Percentiles rank a stretch among this genome's conserved stretches.
Conservation (phyloP, 2,888 invertebrate species). For the Coenonympha arcania region DNA sequence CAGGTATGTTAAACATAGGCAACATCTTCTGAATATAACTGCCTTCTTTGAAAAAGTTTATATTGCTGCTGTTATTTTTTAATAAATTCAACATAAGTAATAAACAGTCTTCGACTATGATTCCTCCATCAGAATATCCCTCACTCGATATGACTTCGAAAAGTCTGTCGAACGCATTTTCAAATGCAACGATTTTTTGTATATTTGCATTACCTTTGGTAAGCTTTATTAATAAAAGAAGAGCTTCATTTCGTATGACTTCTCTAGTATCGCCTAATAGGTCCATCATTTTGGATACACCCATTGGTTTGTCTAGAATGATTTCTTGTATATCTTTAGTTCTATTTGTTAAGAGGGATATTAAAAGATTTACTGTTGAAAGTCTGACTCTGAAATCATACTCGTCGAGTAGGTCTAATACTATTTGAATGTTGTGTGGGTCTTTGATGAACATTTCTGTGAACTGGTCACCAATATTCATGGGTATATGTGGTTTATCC, state of each 20-base stretch:
- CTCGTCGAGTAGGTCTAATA: slow-evolving; percentile 91
- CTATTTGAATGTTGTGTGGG: slow-evolving; percentile 84
- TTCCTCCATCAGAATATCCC: slow-evolving; percentile 94
- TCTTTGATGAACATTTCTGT: slow-evolving; percentile 98
- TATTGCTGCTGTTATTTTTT: slow-evolving; percentile 96
- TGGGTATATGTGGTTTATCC: slow-evolving; percentile 76
- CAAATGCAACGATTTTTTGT: slow-evolving; percentile 99
- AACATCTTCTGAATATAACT: slow-evolving; percentile 93
- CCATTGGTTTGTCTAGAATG: slow-evolving; percentile 93
- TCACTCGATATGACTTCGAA: slow-evolving; percentile 94
- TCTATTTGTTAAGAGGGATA: slow-evolving; percentile 88
- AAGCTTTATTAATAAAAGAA: slow-evolving; percentile 91
- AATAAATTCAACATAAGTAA: slow-evolving; percentile 93
- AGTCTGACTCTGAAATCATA: slow-evolving; percentile 95
- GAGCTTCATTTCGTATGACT: slow-evolving; percentile 94
- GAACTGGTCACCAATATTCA: slow-evolving; percentile 92
- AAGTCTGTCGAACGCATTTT: slow-evolving; percentile 97
- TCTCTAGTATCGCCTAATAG: slow-evolving; percentile 93
- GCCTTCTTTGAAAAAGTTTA: slow-evolving; percentile 98
- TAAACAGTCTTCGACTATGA: slow-evolving; percentile 98
- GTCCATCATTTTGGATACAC: slow-evolving; percentile 98
- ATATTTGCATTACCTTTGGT: slow-evolving; percentile 96
- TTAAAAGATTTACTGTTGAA: slow-evolving; percentile 90
- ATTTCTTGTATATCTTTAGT: slow-evolving; percentile 91
- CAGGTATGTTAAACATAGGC: slow-evolving; percentile 88